Evolutionary conservation across 2,888 invertebrate genomes (phyloP).

Genomic region (Baccha elongata): DNA sequence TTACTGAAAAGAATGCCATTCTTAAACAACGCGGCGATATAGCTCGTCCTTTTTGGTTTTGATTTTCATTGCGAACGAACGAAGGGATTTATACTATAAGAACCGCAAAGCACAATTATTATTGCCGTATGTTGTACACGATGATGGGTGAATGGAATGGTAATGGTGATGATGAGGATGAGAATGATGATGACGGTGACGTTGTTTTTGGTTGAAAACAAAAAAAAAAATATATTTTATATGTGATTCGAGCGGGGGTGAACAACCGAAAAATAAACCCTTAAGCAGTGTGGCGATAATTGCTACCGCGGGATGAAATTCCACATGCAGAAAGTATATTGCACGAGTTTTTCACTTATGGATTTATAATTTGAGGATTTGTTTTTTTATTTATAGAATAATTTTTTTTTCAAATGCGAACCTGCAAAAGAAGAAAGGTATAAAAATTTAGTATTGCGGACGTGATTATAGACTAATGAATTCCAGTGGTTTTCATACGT

Average conservation of each 20-base stretch:
- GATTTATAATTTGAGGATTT: constrained; percentile 51
- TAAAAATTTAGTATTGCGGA: constrained; percentile 35
- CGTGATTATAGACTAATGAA: constrained; percentile 70
- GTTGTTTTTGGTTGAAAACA: constrained; percentile 37
- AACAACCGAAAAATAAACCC: constrained; percentile 67
- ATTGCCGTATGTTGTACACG: constrained; percentile 57
- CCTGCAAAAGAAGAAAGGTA: constrained; percentile 4
- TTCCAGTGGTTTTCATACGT: constrained; percentile 68
- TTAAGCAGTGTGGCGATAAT: constrained; percentile 70
- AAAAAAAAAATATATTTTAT: constrained; percentile 25
- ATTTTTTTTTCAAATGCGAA: constrained; percentile 47
- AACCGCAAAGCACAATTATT: constrained; percentile 57
- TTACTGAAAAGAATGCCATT: constrained; percentile 78
- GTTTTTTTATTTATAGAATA: constrained; percentile 13
- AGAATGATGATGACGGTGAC: constrained; percentile 30
- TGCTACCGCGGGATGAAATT: constrained; percentile 66
- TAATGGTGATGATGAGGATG: constrained; percentile 43
- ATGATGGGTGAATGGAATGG: constrained; percentile 28
- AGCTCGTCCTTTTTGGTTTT: constrained; percentile 63
- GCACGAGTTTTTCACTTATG: constrained; percentile 44
- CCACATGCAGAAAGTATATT: constrained; percentile 22
- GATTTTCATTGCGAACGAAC: constrained; percentile 54
- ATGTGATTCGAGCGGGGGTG: constrained; percentile 40
- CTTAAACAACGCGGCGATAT: constrained; percentile 38
- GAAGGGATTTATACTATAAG: constrained; percentile 7